These are phyloP conservation scores for Gila orcuttii DNA, from an alignment of 2,113 vertebrate genomes.

Conservation along the genomic window DNA sequence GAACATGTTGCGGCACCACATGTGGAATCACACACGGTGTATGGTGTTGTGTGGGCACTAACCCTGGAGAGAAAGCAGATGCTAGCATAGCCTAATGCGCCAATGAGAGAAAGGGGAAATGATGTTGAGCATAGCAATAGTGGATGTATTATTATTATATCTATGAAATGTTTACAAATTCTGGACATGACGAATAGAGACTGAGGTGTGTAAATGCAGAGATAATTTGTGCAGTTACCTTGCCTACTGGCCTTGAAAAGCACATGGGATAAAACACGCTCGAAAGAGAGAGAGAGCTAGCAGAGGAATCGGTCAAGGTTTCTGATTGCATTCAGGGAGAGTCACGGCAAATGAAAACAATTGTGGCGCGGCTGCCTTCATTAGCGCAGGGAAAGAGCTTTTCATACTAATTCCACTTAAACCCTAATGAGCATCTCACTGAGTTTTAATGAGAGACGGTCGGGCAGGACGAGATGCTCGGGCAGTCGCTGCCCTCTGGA, in stretches of 20 bases:
- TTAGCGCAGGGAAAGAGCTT: conserved; percentile 40
- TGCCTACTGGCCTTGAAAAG: conserved; percentile 32
- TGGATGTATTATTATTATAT: neutral
- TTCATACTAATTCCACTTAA: conserved; percentile 52
- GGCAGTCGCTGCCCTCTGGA: neutral
- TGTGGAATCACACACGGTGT: conserved; percentile 11
- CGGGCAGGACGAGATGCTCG: neutral
- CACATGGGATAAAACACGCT: neutral
- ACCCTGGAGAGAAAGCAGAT: conserved; percentile 21
- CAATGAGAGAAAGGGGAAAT: neutral
- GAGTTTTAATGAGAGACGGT: conserved; percentile 43
- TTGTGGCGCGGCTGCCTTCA: conserved; percentile 13
- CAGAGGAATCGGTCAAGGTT: neutral
- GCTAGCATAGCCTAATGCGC: neutral
- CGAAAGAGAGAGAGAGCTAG: conserved; percentile 15
- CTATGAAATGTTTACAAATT: conserved; percentile 20
- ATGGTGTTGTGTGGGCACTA: conserved; percentile 11
- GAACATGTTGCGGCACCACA: conserved; percentile 20
- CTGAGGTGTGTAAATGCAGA: neutral
- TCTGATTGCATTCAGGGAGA: conserved; percentile 45
- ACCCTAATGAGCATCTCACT: conserved; percentile 43
- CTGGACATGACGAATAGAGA: conserved; percentile 4
- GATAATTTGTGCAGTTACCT: conserved; percentile 35
- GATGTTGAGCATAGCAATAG: neutral
- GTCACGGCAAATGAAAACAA: conserved; percentile 43